Percentiles rank a stretch among this genome's conserved stretches.
phyloP scores from a whole-genome alignment of 2,113 vertebrate species.

The Bujurquina vittata region DNA sequence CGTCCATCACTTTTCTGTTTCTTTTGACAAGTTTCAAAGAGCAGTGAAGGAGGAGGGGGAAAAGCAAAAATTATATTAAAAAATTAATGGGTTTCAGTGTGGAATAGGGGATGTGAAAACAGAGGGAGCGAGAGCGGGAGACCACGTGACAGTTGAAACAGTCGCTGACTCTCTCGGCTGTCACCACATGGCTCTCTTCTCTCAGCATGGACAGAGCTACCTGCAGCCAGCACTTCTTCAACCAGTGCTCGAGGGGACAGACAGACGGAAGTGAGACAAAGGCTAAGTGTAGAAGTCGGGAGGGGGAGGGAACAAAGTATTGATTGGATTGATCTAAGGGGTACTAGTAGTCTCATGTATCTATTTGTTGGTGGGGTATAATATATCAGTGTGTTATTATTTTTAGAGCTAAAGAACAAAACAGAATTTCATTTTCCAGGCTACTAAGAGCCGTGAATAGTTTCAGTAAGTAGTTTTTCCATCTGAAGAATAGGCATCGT shows the following conservation, averaged over 20 bases:
- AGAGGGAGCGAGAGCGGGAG: constrained; percentile 31
- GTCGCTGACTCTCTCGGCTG: constrained; percentile 28
- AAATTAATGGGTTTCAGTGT: constrained; percentile 21
- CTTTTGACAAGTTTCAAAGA: constrained; percentile 44
- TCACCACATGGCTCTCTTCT: constrained; percentile 29
- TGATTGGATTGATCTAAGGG: constrained; percentile 59
- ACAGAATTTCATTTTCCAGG: background rate
- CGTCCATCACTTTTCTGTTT: constrained; percentile 25
- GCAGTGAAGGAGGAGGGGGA: constrained; percentile 2
- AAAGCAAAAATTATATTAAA: background rate
- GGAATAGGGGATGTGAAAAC: constrained; percentile 8
- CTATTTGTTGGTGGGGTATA: constrained; percentile 2
- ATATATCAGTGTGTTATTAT: background rate
- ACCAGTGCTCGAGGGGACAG: constrained; percentile 31
- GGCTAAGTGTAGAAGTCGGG: background rate
- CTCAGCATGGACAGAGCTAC: constrained; percentile 20
- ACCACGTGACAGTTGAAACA: constrained; percentile 50
- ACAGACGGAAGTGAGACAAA: constrained; percentile 20
- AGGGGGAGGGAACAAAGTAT: constrained; percentile 33
- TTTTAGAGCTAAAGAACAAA: background rate
- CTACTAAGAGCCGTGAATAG: background rate
- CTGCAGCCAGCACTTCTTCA: constrained; percentile 53
- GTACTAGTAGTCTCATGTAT: background rate
- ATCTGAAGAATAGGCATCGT: background rate
- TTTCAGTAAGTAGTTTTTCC: background rate